phyloP scores from a whole-genome alignment of 2,797 vertebrate genomes.

The Aulostomus chinensis region DNA sequence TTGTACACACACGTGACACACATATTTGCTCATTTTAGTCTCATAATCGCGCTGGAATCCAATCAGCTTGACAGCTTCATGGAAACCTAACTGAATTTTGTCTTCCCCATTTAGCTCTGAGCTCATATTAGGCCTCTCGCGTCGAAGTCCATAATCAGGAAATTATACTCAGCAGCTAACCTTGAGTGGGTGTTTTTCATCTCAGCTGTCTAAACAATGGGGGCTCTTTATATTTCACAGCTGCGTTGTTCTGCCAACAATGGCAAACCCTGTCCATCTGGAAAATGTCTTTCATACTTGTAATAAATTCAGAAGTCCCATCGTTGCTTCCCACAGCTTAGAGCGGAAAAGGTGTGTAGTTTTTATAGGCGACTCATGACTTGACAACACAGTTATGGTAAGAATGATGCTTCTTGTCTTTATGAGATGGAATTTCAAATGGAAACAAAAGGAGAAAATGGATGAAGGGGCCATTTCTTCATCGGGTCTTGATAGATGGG shows the following conservation, averaged over 20 bases:
- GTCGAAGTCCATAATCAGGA: slow-evolving; percentile 15
- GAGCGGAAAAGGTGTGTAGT: too few species aligned
- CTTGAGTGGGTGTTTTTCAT: slow-evolving; percentile 11
- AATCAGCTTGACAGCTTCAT: slow-evolving; percentile 16
- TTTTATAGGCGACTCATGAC: too few species aligned
- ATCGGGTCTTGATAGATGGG: slow-evolving; percentile 14
- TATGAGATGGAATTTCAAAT: not conserved
- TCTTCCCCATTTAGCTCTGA: not conserved
- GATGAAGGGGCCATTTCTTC: slow-evolving; percentile 41
- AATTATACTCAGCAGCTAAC: slow-evolving; percentile 18
- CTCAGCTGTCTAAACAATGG: slow-evolving; percentile 18
- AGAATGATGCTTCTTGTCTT: not conserved
- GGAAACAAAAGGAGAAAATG: slow-evolving; percentile 10
- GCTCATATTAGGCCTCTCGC: slow-evolving; percentile 7
- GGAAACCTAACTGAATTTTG: slow-evolving; percentile 15
- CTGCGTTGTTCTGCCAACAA: slow-evolving; percentile 1
- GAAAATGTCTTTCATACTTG: slow-evolving; percentile 7
- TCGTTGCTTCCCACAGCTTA: not conserved
- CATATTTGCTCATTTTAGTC: not conserved
- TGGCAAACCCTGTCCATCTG: slow-evolving; percentile 1
- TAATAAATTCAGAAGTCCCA: slow-evolving; percentile 19
- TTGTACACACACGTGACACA: not conserved
- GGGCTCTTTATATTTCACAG: slow-evolving; percentile 9
- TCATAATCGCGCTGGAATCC: slow-evolving; percentile 6
- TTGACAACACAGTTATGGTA: too few species aligned